phyloP scores from a whole-genome alignment of 1,140 invertebrate genomes.

The Holotrichia oblita region DNA sequence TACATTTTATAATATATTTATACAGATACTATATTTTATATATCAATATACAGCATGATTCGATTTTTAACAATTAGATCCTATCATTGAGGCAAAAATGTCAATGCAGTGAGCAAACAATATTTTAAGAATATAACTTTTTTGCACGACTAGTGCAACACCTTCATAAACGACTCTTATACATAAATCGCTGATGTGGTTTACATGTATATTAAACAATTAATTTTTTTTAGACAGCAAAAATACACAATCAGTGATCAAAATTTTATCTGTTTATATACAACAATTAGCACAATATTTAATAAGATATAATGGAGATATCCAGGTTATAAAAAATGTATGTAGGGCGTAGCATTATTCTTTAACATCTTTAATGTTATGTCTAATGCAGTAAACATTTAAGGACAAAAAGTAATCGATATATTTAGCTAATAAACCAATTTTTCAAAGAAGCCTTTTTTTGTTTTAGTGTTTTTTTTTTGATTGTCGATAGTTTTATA shows the following conservation, averaged over 20 bases:
- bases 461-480: no score
- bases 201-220: neutral
- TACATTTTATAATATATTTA: constrained; percentile 8
- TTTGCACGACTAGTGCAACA: neutral
- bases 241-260: neutral
- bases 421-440: no score
- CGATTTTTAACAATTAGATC: neutral
- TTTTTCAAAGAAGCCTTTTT: no score
- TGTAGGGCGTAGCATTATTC: neutral
- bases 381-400: no score
- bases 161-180: neutral
- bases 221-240: neutral
- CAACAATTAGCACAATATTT: constrained; percentile 25
- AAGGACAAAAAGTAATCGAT: no score
- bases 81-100: neutral
- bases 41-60: constrained; percentile 5
- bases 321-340: neutral
- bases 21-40: neutral
- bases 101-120: constrained; percentile 1
- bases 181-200: neutral
- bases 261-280: neutral
- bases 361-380: no score
- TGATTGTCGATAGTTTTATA: no score
- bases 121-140: neutral
- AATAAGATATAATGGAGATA: neutral